Evolutionary conservation across 2,797 vertebrate genomes (phyloP), one percentile per base, ranked within the genome.

Genomic region (Fistularia commersonii): DNA sequence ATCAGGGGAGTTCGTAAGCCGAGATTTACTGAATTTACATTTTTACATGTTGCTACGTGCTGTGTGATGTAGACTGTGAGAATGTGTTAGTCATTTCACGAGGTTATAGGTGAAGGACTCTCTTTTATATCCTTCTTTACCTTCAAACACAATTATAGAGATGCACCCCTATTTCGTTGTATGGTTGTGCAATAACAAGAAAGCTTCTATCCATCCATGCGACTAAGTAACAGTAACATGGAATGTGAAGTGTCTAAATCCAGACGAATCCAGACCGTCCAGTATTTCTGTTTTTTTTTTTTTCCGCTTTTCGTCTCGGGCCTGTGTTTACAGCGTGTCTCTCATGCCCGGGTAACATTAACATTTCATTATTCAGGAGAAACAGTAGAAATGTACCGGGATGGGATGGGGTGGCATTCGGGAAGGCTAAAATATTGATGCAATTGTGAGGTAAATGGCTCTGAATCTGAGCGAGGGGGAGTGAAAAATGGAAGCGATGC

Each of bases 381-480:
- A 78, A 87, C 80, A 84, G 82, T 68, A 70, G 79, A 74, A 79
- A 79, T 77, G 64, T 62, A 64, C 34, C 65, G 61, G 69, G 76
- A 57, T 66, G 32, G 44, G 37, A 35, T 8, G 42, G 54, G 36
- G 63, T 51, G 1, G 6, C 66, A 75, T 82, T 58, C 49, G 50
- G 49, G 48, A 53, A 34, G 48, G 13, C 62, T 88, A 10, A 87
- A 90, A 88, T 83, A 88, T 90, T 88, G 54, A 90, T 84, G 77
- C 4, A 4, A 36, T 63, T 64, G 61, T 69, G 50, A 79, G 69
- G 81, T 79, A 81, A 84, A 88, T 80, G 69, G 86, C 76, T 73
- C 53, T 52, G 76, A 78, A 87, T 82, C 72, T 82, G 72, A 69
- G 69, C 41, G 47, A 64, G 52, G 72, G 14, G 8, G 66, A 66